phyloP scores from a whole-genome alignment of 2,888 invertebrate genomes.

The Chironomus riparius region DNA sequence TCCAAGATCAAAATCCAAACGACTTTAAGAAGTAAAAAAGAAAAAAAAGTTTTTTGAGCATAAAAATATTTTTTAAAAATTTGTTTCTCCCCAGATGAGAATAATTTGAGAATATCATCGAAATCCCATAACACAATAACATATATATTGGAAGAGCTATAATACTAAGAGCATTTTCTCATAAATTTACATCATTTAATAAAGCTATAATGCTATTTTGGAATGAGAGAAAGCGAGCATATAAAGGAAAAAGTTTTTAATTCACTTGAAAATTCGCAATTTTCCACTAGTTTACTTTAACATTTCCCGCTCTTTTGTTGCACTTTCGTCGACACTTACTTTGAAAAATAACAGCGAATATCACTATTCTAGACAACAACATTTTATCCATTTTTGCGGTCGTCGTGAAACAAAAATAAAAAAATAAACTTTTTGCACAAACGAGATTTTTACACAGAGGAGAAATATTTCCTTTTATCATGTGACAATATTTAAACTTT shows the following conservation, averaged over 20 bases:
- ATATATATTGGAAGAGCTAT: background rate
- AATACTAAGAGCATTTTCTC: conserved; percentile 1
- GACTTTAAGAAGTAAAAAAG: too few relatives aligned
- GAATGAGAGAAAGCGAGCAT: background rate
- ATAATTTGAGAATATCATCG: background rate
- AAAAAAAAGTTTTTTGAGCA: too few relatives aligned
- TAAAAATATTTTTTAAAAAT: too few relatives aligned
- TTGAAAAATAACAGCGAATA: conserved; percentile 23
- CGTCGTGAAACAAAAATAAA: background rate
- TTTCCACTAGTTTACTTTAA: background rate
- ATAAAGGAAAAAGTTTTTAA: background rate
- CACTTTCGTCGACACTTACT: conserved; percentile 4
- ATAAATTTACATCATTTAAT: conserved; percentile 1
- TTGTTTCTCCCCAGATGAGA: too few relatives aligned
- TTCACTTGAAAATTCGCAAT: background rate
- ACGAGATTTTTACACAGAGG: conserved; percentile 12
- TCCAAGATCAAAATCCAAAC: too few relatives aligned
- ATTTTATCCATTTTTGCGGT: conserved; percentile 18
- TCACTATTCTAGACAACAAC: conserved; percentile 14
- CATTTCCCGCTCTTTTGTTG: background rate
- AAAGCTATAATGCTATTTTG: background rate
- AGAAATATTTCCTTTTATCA: conserved; percentile 21
- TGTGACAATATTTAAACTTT: conserved; percentile 10
- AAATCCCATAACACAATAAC: background rate
- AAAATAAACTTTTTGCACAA: background rate